These are phyloP conservation scores for Chloroclysta siterata DNA, from an alignment of 2,888 invertebrate genomes.

Conservation along the genomic window DNA sequence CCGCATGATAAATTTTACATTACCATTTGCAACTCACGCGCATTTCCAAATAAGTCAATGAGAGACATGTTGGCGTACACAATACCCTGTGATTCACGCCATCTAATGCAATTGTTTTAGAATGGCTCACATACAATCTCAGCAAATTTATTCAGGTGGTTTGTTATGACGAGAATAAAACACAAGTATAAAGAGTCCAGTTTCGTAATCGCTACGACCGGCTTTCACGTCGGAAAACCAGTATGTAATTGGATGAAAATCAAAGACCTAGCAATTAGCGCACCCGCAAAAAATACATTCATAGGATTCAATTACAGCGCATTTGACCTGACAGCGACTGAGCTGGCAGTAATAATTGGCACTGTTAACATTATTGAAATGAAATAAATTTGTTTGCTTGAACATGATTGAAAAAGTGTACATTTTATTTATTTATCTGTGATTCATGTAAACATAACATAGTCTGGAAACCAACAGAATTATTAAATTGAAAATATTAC, in stretches of 20 bases:
- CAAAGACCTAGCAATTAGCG: conserved; percentile 55
- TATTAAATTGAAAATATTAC: not conserved
- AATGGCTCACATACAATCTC: conserved; percentile 55
- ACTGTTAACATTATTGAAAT: not conserved
- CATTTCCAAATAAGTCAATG: conserved; percentile 58
- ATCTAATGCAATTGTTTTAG: conserved; percentile 56
- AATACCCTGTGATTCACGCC: conserved; percentile 64
- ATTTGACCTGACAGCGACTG: conserved; percentile 51
- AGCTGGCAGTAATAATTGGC: not conserved
- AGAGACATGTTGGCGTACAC: conserved; percentile 60
- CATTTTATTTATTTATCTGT: not conserved
- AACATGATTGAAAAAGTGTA: no score
- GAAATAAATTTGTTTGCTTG: not conserved
- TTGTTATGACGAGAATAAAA: conserved; percentile 36
- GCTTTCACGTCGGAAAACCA: conserved; percentile 43
- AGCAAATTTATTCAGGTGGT: conserved; percentile 47
- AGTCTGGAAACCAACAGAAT: not conserved
- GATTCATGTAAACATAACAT: not conserved
- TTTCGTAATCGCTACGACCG: conserved; percentile 43
- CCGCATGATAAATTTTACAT: conserved; percentile 50
- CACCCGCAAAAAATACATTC: conserved; percentile 46
- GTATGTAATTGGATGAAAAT: conserved; percentile 54
- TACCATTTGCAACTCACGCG: conserved; percentile 47
- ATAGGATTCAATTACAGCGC: conserved; percentile 63
- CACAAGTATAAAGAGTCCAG: conserved; percentile 35